Evolutionary conservation across 2,797 vertebrate species (phyloP), one percentile per base, ranked within the genome.

Genomic region (Sebastes minor): DNA sequence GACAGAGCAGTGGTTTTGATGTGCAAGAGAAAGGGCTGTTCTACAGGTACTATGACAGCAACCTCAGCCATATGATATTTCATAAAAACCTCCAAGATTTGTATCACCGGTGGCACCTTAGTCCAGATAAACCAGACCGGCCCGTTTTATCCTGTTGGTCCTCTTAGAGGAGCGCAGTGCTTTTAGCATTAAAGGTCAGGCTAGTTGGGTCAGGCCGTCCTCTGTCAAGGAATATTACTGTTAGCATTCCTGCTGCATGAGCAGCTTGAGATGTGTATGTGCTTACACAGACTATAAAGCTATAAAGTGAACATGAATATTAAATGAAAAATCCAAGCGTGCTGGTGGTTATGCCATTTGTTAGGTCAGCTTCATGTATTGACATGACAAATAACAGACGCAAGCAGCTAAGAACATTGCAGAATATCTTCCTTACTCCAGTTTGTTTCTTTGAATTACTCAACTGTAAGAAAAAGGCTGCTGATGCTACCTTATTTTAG

Each of bases 181-280:
- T 88, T 88, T 86, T 85, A 81, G 81, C 83, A 70, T 79, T 88
- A 90, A 91, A 93, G 89, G 92, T 93, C 91, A 86, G 38, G 25
- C 76, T 83, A 76, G 80, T 91, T 89, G 83, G 78, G 85, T 88
- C 80, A 86, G 82, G 74, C 70, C 53, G 8, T 80, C 72, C 83
- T 84, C 79, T 93, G 88, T 93, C 92, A 90, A 82, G 83, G 76
- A 87, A 85, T 86, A 85, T 95, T 91, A 91, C 71, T 25, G 76
- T 93, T 93, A 80, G 73, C 69, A 69, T 94, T 92, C 77, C 74
- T 87, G 86, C 91, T 79, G 91, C 85, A 84, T 87, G 87, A 92
- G 76, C 55, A 80, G 28, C 78, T 74, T 69, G 59, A 67, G 76
- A 82, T 72, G 65, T 87, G 66, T 61, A 73, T 71, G 49, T 71